These are phyloP conservation scores for Dendropsophus ebraccatus DNA, from an alignment of 2,113 vertebrate genomes.

Conservation along the genomic window DNA sequence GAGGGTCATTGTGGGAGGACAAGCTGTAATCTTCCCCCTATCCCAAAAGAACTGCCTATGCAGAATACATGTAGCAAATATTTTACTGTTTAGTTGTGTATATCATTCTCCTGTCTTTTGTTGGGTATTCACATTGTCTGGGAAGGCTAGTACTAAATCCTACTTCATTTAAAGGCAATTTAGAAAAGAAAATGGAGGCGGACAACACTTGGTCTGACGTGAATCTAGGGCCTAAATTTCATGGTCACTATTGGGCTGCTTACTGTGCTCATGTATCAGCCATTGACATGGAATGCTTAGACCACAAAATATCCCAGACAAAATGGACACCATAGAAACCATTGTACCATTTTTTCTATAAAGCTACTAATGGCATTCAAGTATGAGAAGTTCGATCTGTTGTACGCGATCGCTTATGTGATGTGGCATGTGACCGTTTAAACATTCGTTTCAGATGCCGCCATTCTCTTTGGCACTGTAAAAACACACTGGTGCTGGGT, in stretches of 20 bases:
- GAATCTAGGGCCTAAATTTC: not conserved
- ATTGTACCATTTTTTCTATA: not conserved
- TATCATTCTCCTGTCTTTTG: not conserved
- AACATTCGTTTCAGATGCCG: not conserved
- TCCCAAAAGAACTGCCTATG: slow-evolving; percentile 39
- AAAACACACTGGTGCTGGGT: not conserved
- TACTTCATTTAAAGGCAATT: not conserved
- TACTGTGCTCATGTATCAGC: not conserved
- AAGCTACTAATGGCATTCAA: not conserved
- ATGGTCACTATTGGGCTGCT: not conserved
- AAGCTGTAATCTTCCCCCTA: slow-evolving; percentile 13
- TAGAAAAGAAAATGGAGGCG: not conserved
- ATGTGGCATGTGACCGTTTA: not conserved
- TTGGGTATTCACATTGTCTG: not conserved
- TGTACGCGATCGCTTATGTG: not conserved
- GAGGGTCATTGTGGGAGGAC: not conserved
- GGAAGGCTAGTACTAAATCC: not conserved
- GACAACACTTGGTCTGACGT: not conserved
- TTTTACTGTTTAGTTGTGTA: slow-evolving; percentile 18
- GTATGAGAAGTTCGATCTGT: not conserved
- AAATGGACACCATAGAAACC: not conserved
- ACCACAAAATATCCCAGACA: not conserved
- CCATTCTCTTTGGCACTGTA: not conserved
- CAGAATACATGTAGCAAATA: slow-evolving; percentile 54
- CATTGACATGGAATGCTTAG: not conserved